Evolutionary conservation across 2,113 vertebrate species (phyloP), one percentile per base, ranked within the genome.

Genomic region (Brevimyrus niger): DNA sequence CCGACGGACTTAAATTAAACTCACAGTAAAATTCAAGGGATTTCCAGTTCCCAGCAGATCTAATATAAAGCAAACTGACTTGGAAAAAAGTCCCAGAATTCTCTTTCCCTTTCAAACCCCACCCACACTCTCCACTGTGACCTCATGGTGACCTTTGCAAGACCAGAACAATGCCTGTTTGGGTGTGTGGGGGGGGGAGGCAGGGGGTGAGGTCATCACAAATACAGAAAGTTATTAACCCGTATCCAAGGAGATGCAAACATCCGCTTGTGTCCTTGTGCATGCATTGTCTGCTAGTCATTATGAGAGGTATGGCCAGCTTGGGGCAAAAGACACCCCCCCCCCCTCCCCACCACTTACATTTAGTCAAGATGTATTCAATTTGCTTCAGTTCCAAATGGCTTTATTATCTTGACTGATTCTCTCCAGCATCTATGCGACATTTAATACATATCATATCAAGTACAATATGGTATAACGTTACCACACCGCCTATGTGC

Each of bases 201-300:
- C 44, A 17, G 76, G 31, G 46, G 19, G 85, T 82, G 85, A 89
- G 84, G 85, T 80, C 89, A 87, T 53, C 85, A 61, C 69, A 51
- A 46, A 46, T 88, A 83, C 50, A 47, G 86, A 83, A 83, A 65
- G 38, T 88, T 88, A 90, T 83, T 88, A 88, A 87, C 89, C 86
- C 23, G 86, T 88, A 61, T 46, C 89, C 89, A 83, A 21, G 89
- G 86, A 87, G 87, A 90, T 7, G 38, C 65, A 88, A 80, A 88
- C 50, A 82, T 44, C 47, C 84, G 21, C 61, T 83, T 61, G 50
- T 58, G 50, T 47, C 76, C 53, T 53, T 38, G 51, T 0, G 4
- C 51, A 61, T 48, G 47, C 86, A 88, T 87, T 87, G 85, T 87
- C 89, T 90, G 89, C 47, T 44, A 51, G 85, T 90, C 46, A 80